phyloP scores from a whole-genome alignment of 2,113 vertebrate species.

The Myrmecophaga tridactyla region DNA sequence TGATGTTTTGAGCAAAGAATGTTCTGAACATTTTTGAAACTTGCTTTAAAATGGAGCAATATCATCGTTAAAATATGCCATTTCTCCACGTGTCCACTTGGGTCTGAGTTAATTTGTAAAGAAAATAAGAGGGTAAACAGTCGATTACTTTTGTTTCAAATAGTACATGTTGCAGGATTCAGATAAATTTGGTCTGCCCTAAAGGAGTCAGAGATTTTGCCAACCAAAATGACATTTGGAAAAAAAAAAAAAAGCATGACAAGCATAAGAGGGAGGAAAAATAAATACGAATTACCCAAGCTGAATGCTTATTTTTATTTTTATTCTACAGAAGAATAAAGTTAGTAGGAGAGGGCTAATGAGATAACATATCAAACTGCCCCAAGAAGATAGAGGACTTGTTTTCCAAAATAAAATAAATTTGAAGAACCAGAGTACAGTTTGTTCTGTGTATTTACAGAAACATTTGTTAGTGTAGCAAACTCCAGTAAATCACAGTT shows the following conservation, averaged over 20 bases:
- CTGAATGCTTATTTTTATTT: background rate
- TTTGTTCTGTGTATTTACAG: conserved; percentile 14
- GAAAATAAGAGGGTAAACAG: background rate
- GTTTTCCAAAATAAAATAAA: conserved; percentile 24
- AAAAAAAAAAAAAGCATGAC: background rate
- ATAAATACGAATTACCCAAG: conserved; percentile 29
- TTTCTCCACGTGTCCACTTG: background rate
- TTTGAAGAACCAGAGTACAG: background rate
- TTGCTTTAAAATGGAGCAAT: background rate
- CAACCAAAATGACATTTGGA: background rate
- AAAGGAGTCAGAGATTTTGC: background rate
- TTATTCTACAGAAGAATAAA: conserved; percentile 13
- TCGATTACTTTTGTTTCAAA: background rate
- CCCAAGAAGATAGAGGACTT: conserved; percentile 12
- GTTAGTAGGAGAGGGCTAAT: background rate
- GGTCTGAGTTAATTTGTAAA: conserved; percentile 32
- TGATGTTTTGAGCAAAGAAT: background rate
- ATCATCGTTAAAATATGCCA: background rate
- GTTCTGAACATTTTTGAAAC: background rate
- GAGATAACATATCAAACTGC: background rate
- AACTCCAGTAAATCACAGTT: conserved; percentile 67
- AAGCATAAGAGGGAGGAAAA: background rate
- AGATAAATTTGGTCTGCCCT: background rate
- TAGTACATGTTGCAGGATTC: background rate
- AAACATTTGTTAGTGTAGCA: conserved; percentile 63